phyloP scores from a whole-genome alignment of 2,888 invertebrate genomes.

The Caenorhabditis doughertyi region DNA sequence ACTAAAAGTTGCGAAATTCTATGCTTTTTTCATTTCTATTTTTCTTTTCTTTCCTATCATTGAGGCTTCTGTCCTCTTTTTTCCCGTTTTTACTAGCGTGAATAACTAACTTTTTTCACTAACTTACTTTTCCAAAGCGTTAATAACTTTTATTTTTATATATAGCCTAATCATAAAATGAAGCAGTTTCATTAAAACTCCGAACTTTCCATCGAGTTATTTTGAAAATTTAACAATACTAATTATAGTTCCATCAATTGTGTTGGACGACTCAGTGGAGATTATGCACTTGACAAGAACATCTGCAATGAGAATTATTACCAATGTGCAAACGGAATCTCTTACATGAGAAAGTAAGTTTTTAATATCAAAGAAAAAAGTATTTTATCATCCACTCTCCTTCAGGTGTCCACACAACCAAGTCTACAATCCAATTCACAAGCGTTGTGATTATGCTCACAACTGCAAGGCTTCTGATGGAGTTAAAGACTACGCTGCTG shows the following conservation, averaged over 20 bases:
- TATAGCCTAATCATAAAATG: too few species aligned
- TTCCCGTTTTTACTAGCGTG: too few species aligned
- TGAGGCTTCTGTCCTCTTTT: too few species aligned
- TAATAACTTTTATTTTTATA: too few species aligned
- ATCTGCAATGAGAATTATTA: slow-evolving; percentile 47
- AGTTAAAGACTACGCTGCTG: slow-evolving; percentile 4
- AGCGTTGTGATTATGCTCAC: slow-evolving; percentile 31
- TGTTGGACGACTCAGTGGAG: slow-evolving; percentile 17
- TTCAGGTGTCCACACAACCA: slow-evolving; percentile 49
- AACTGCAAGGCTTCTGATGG: slow-evolving; percentile 9
- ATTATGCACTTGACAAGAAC: slow-evolving; percentile 34
- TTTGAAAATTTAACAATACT: too few species aligned
- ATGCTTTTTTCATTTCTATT: too few species aligned
- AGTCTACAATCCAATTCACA: slow-evolving; percentile 23
- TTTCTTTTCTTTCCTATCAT: too few species aligned
- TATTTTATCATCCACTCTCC: not conserved
- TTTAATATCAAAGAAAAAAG: not conserved
- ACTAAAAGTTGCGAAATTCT: too few species aligned
- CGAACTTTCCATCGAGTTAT: too few species aligned
- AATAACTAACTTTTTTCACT: too few species aligned
- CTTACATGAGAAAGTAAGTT: slow-evolving; percentile 43
- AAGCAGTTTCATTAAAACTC: too few species aligned
- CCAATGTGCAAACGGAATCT: slow-evolving; percentile 46
- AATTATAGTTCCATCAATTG: slow-evolving; percentile 46
- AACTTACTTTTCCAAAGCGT: too few species aligned